A percentile compares a stretch with the other conserved stretches of the same genome.
These are phyloP conservation scores for Homarus americanus DNA, from an alignment of 1,140 invertebrate genomes.

Conservation along the genomic window DNA sequence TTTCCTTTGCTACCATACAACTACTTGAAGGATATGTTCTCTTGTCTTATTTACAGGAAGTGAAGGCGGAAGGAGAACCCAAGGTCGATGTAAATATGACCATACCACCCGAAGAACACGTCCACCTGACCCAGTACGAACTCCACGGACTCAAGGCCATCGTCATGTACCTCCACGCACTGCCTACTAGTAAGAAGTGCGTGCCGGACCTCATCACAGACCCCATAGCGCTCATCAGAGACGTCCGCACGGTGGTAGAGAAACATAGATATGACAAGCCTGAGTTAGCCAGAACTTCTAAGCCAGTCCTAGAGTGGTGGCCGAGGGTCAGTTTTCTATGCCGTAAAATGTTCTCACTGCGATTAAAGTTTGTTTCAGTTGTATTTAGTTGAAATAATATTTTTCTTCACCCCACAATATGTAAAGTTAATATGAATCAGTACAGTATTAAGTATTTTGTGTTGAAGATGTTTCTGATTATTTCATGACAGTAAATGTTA, in stretches of 20 bases:
- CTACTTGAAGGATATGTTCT: too few relatives aligned
- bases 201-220: constrained; percentile 94
- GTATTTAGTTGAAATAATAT: not conserved
- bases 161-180: constrained; percentile 92
- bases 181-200: constrained; percentile 90
- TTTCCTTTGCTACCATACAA: too few relatives aligned
- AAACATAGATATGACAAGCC: constrained; percentile 92
- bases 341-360: not conserved
- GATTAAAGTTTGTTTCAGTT: not conserved
- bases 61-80: constrained; percentile 3
- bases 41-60: constrained; percentile 10
- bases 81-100: constrained; percentile 7
- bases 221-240: constrained; percentile 92
- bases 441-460: too few relatives aligned
- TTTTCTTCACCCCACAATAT: too few relatives aligned
- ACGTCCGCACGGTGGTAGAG: constrained; percentile 91
- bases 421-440: too few relatives aligned
- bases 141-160: constrained; percentile 94
- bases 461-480: too few relatives aligned
- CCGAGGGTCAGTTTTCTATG: constrained; percentile 60
- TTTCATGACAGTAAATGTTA: too few relatives aligned
- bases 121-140: constrained; percentile 83
- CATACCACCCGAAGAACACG: constrained; percentile 69
- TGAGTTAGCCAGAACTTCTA: constrained; percentile 89
- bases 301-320: constrained; percentile 73